Evolutionary conservation across 2,113 vertebrate species (phyloP).

Genomic region (Xenopus laevis): DNA sequence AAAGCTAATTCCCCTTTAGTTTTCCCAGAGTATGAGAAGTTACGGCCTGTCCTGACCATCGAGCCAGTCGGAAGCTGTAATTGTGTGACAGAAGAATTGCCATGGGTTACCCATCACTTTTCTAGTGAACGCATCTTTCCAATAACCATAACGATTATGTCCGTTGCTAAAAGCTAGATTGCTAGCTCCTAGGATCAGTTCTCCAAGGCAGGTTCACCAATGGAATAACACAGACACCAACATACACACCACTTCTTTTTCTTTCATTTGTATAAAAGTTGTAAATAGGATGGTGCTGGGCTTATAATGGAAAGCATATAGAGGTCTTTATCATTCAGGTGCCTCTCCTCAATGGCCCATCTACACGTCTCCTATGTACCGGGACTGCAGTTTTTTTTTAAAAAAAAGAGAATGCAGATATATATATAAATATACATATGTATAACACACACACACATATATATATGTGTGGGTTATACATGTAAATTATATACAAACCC

Average conservation of each 20-base stretch:
- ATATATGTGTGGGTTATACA: slow-evolving; percentile 5
- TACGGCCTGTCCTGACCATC: too few relatives aligned
- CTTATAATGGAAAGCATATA: background rate
- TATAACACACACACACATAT: slow-evolving; percentile 1
- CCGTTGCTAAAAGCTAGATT: background rate
- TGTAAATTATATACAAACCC: background rate
- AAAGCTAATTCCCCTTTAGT: too few relatives aligned
- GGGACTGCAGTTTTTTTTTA: background rate
- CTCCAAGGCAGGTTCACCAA: background rate
- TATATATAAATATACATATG: background rate
- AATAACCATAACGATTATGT: too few relatives aligned
- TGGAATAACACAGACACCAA: slow-evolving; percentile 21
- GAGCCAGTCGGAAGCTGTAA: too few relatives aligned
- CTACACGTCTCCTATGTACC: background rate
- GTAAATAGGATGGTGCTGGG: slow-evolving; percentile 1
- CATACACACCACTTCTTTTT: slow-evolving; percentile 19
- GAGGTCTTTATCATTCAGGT: background rate
- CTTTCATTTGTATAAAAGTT: slow-evolving; percentile 37
- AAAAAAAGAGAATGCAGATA: slow-evolving; percentile 4
- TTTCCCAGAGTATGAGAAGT: too few relatives aligned
- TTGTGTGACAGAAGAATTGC: too few relatives aligned
- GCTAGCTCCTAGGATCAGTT: background rate
- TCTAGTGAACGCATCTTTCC: too few relatives aligned
- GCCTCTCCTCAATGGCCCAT: background rate
- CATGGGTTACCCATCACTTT: too few relatives aligned